Percentiles rank a stretch among this genome's conserved stretches.
phyloP scores from a whole-genome alignment of 2,888 invertebrate species.

The Rotaria socialis region DNA sequence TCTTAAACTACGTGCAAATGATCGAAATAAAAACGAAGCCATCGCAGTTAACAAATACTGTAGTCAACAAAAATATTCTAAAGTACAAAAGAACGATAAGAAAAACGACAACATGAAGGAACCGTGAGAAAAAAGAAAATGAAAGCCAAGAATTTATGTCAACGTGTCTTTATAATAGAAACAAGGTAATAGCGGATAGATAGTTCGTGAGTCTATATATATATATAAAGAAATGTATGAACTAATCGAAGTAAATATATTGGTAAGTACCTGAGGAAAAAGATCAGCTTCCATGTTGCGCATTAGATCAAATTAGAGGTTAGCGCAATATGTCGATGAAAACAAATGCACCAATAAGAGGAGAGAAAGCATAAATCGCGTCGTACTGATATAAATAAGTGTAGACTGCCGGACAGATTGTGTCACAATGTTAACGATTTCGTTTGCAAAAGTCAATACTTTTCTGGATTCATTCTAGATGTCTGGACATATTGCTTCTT shows the following conservation, averaged over 20 bases:
- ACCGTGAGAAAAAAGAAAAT: neutral
- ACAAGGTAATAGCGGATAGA: too few relatives aligned
- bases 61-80: neutral
- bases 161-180: neutral
- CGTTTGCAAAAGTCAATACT: too few relatives aligned
- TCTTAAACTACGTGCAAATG: neutral
- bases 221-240: too few relatives aligned
- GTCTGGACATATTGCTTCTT: neutral
- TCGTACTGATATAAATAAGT: too few relatives aligned
- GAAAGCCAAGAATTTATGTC: neutral
- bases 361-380: neutral
- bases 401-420: too few relatives aligned
- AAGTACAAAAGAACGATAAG: neutral
- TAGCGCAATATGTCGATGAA: neutral
- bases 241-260: too few relatives aligned
- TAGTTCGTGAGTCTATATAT: too few relatives aligned
- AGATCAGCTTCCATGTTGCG: neutral
- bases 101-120: neutral
- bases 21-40: neutral
- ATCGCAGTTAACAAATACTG: neutral
- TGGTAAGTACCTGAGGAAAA: neutral
- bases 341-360: neutral
- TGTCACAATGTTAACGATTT: too few relatives aligned
- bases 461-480: neutral
- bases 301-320: neutral